phyloP scores from a whole-genome alignment of 1,140 invertebrate genomes.

The Euwallacea fornicatus region DNA sequence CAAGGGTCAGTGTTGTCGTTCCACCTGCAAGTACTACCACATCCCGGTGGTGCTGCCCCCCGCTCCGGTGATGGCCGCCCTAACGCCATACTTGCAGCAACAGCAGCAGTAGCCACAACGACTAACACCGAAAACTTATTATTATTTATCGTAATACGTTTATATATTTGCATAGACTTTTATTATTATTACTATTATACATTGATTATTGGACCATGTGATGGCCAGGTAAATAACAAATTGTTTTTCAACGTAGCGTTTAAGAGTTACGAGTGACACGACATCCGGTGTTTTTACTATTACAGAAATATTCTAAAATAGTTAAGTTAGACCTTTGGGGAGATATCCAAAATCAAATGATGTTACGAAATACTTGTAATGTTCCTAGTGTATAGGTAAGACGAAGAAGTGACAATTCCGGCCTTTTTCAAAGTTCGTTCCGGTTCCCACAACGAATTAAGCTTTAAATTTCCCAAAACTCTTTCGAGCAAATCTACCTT shows the following conservation, averaged over 20 bases:
- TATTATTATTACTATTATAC: slow-evolving; percentile 42
- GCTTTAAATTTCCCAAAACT: slow-evolving; percentile 10
- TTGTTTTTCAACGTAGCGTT: too few relatives aligned
- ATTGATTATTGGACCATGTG: slow-evolving; percentile 25
- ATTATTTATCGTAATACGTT: slow-evolving; percentile 50
- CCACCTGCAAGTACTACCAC: slow-evolving; percentile 93
- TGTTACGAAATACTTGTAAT: background rate
- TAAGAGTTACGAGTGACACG: too few relatives aligned
- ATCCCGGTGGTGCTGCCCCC: slow-evolving; percentile 83
- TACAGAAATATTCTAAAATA: background rate
- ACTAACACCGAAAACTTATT: slow-evolving; percentile 49
- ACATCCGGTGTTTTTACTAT: too few relatives aligned
- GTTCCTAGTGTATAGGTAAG: slow-evolving; percentile 3
- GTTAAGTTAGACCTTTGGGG: slow-evolving; percentile 2
- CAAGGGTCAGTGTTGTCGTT: slow-evolving; percentile 84
- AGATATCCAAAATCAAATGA: background rate
- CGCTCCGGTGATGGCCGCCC: slow-evolving; percentile 64
- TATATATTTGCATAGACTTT: slow-evolving; percentile 50
- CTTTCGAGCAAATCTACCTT: background rate
- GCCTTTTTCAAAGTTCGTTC: slow-evolving; percentile 3
- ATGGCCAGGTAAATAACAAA: background rate
- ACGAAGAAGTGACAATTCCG: background rate
- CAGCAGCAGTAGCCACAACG: slow-evolving; percentile 52
- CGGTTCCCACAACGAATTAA: background rate
- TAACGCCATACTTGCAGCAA: slow-evolving; percentile 55